A percentile compares a stretch with the other conserved stretches of the same genome.
Evolutionary conservation across 2,888 invertebrate genomes (phyloP).

Genomic region (Sclerodermus sp.): DNA sequence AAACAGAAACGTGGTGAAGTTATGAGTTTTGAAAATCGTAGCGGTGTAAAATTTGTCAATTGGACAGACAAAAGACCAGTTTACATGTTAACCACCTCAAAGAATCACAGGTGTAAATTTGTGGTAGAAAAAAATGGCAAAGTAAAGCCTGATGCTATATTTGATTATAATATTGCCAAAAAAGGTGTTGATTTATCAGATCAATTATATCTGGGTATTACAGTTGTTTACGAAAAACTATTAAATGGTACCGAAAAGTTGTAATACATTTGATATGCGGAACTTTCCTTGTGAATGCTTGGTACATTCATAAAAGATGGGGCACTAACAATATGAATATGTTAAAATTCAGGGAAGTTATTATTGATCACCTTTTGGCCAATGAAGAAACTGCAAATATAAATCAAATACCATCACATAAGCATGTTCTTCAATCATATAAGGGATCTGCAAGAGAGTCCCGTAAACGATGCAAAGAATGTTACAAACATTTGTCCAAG

Average conservation of each 20-base stretch:
- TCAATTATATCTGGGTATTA: slow-evolving; percentile 10
- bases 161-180: slow-evolving; percentile 10
- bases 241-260: slow-evolving; percentile 14
- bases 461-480: slow-evolving; percentile 8
- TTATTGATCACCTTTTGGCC: slow-evolving; percentile 3
- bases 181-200: slow-evolving; percentile 13
- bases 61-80: slow-evolving; percentile 1
- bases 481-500: slow-evolving; percentile 25
- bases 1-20: slow-evolving; percentile 1
- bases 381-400: slow-evolving; percentile 4
- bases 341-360: slow-evolving; percentile 4
- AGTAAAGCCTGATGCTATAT: slow-evolving; percentile 5
- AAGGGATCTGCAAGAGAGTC: slow-evolving; percentile 6
- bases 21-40: slow-evolving; percentile 1
- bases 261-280: slow-evolving; percentile 13
- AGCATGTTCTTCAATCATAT: slow-evolving; percentile 6
- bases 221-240: slow-evolving; percentile 12
- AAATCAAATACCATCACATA: slow-evolving; percentile 4
- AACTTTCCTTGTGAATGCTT: slow-evolving; percentile 11
- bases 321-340: slow-evolving; percentile 3
- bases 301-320: slow-evolving; percentile 11
- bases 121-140: slow-evolving; percentile 2
- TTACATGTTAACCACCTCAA: slow-evolving; percentile 3
- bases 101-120: slow-evolving; percentile 6
- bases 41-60: not conserved